phyloP scores from a whole-genome alignment of 2,113 vertebrate species.

The Microcebus jonahi region DNA sequence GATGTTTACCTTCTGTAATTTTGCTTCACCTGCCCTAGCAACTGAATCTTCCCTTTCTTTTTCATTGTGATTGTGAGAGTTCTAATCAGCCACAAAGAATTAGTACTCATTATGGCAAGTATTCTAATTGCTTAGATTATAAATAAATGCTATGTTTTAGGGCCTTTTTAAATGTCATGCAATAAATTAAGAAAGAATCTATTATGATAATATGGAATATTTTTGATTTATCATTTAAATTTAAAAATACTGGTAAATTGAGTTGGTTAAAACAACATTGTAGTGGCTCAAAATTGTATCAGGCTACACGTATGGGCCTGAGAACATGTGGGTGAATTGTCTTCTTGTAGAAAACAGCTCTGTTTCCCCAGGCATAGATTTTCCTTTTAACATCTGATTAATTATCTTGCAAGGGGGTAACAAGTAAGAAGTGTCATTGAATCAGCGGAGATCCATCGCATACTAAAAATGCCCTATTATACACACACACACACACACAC shows the following conservation, averaged over 20 bases:
- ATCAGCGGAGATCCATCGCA: neutral
- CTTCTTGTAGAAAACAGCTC: neutral
- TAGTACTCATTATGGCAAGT: neutral
- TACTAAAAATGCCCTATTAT: neutral
- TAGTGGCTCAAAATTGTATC: neutral
- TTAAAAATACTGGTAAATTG: neutral
- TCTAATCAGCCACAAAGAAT: neutral
- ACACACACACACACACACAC: too few relatives aligned
- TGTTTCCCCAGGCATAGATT: neutral
- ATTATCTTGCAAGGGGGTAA: neutral
- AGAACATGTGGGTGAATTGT: neutral
- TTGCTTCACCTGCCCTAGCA: conserved; percentile 75
- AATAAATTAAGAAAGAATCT: neutral
- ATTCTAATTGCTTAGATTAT: neutral
- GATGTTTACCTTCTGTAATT: conserved; percentile 76
- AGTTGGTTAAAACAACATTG: neutral
- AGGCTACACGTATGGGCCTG: neutral
- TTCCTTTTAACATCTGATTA: conserved; percentile 13
- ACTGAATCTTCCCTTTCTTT: conserved; percentile 9
- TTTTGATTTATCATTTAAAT: conserved; percentile 30
- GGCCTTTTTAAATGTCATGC: neutral
- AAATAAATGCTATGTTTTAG: neutral
- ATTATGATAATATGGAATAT: neutral
- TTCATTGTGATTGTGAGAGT: conserved; percentile 52
- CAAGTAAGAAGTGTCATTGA: neutral